Evolutionary conservation across 2,797 vertebrate genomes (phyloP), one percentile per base, ranked within the genome.

Genomic region (Cichlasoma orientale): DNA sequence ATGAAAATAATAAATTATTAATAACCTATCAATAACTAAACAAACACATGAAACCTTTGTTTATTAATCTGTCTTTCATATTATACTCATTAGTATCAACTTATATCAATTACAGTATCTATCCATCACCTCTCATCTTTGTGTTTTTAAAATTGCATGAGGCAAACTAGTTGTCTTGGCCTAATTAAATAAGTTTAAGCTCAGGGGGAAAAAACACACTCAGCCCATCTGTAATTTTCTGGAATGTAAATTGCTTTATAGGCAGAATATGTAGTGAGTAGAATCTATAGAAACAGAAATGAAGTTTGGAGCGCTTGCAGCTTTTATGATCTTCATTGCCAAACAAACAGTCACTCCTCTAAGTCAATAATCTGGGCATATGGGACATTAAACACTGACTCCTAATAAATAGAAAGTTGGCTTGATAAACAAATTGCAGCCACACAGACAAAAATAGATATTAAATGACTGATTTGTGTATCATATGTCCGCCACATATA

Each of bases 241-340:
- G n/a, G 21, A 75, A 80, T 80, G 70, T 38, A 80, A 82, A 82
- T 83, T 38, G 53, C 72, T 78, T 79, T 14, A 74, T 9, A 41
- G 18, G 75, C 72, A 74, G 77, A 89, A 87, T 77, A 78, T 25
- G 56, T 31, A 50, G 86, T 44, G 70, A 82, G 59, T 10, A 36
- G 72, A 68, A 44, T 77, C 72, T 85, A 74, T 83, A 68, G 70
- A 79, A 80, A 72, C 1, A 69, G 33, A 84, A 73, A 68, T 74
- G 23, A 73, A 23, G 44, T 74, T 68, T 75, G 56, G 25, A 74
- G 71, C 36, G 5, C 25, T 73, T 21, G 71, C 71, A 68, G 59
- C 70, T 80, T 87, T 72, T 74, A 61, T 66, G 21, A 78, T 76
- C 56, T 61, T 56, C 0, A 12, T 74, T 57, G 53, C 71, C 18